Evolutionary conservation across 1,140 invertebrate genomes (phyloP).

Genomic region (Eumeta japonica): DNA sequence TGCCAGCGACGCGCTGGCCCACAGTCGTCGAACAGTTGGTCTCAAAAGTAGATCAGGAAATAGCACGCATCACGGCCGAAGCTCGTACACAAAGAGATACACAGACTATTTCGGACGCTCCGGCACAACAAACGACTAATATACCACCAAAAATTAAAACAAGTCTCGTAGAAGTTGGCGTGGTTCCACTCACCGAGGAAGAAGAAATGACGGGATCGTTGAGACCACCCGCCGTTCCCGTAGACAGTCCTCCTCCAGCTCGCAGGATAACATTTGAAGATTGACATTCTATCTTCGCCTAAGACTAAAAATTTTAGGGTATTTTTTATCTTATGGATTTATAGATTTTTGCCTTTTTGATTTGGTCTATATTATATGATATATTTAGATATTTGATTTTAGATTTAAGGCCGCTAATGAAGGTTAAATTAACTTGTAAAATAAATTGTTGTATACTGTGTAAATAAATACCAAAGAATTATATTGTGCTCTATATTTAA

Average conservation of each 20-base stretch:
- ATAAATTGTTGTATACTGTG: too few species aligned
- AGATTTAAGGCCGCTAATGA: too few species aligned
- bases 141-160: slow-evolving; percentile 1
- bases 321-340: too few species aligned
- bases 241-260: slow-evolving; percentile 19
- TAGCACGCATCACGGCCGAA: slow-evolving; percentile 26
- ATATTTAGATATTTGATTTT: too few species aligned
- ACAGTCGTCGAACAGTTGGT: slow-evolving; percentile 30
- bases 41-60: slow-evolving; percentile 35
- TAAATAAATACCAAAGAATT: too few species aligned
- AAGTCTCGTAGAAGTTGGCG: neutral
- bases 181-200: neutral
- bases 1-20: slow-evolving; percentile 38
- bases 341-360: too few species aligned
- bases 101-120: neutral
- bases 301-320: too few species aligned
- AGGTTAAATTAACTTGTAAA: too few species aligned
- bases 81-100: neutral
- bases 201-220: slow-evolving; percentile 8
- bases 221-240: slow-evolving; percentile 11
- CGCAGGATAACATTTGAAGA: too few species aligned
- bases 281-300: too few species aligned
- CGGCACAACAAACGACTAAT: neutral
- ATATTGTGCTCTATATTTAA: too few species aligned
- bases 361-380: too few species aligned